Conservation (phyloP, 2,113 vertebrate species). For the Polypterus bichir region DNA sequence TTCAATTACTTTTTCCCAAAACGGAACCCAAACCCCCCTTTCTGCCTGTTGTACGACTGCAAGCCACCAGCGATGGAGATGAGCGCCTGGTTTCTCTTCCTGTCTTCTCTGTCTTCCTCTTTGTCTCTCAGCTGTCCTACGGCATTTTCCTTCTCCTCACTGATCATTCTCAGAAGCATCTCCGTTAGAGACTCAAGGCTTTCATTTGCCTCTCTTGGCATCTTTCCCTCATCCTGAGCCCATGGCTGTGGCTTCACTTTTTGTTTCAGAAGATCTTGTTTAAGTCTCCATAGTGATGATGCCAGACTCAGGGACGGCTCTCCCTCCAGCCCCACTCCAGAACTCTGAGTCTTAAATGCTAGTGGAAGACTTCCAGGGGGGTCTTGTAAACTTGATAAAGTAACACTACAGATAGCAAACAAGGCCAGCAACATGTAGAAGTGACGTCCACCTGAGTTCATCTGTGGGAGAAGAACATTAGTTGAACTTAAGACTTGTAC, state of each 20-base stretch:
- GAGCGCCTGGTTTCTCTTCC: slow-evolving; percentile 36
- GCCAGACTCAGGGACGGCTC: too few relatives aligned
- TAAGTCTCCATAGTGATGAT: too few relatives aligned
- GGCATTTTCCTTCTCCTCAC: not conserved
- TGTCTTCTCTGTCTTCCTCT: slow-evolving; percentile 19
- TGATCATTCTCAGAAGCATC: not conserved
- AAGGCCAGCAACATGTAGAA: too few relatives aligned
- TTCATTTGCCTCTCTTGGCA: not conserved
- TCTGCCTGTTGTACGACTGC: slow-evolving; percentile 47
- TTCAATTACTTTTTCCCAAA: slow-evolving; percentile 36
- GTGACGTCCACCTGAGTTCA: too few relatives aligned
- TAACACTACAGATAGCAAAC: too few relatives aligned
- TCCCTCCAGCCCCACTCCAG: too few relatives aligned
- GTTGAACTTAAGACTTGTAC: too few relatives aligned
- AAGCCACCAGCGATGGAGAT: slow-evolving; percentile 44
- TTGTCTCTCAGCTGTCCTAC: not conserved
- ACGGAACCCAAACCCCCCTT: slow-evolving; percentile 53
- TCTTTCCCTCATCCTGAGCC: not conserved
- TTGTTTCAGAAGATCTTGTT: not conserved
- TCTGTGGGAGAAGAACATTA: too few relatives aligned
- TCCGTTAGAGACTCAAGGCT: not conserved
- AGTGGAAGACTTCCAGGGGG: too few relatives aligned
- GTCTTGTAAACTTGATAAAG: too few relatives aligned
- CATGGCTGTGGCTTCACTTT: not conserved
- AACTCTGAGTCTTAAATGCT: too few relatives aligned